Evolutionary conservation across 2,888 invertebrate genomes (phyloP).

Genomic region (Leptinotarsa juncta): DNA sequence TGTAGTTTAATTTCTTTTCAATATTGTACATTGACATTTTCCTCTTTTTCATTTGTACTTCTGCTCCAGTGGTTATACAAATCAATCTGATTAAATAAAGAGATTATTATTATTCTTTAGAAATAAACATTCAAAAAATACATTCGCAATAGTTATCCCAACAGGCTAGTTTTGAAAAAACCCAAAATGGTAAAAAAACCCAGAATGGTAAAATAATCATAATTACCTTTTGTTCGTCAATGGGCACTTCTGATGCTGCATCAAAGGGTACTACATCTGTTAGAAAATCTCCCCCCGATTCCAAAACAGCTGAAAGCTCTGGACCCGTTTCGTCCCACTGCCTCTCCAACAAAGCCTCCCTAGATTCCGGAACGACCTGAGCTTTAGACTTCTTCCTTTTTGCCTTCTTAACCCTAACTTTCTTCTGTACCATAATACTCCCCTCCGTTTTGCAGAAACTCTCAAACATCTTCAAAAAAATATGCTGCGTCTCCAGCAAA

Average conservation of each 20-base stretch:
- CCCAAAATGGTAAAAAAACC: too few relatives aligned
- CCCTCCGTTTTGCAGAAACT: slow-evolving; percentile 73
- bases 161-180: too few relatives aligned
- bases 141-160: too few relatives aligned
- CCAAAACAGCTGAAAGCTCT: slow-evolving; percentile 60
- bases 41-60: too few relatives aligned
- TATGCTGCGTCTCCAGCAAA: slow-evolving; percentile 88
- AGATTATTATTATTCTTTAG: too few relatives aligned
- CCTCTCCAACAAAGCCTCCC: slow-evolving; percentile 62
- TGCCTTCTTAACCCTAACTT: slow-evolving; percentile 67
- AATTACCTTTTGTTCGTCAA: slow-evolving; percentile 83
- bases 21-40: too few relatives aligned
- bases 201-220: too few relatives aligned
- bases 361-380: not conserved
- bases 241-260: slow-evolving; percentile 83
- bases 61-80: too few relatives aligned
- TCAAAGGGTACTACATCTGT: slow-evolving; percentile 82
- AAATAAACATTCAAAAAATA: too few relatives aligned
- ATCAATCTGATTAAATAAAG: too few relatives aligned
- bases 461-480: slow-evolving; percentile 92
- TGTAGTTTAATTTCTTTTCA: too few relatives aligned
- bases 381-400: slow-evolving; percentile 63
- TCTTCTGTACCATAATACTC: slow-evolving; percentile 78
- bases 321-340: slow-evolving; percentile 75
- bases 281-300: slow-evolving; percentile 70